phyloP scores from a whole-genome alignment of 2,888 invertebrate genomes.

The Nowickia ferox region DNA sequence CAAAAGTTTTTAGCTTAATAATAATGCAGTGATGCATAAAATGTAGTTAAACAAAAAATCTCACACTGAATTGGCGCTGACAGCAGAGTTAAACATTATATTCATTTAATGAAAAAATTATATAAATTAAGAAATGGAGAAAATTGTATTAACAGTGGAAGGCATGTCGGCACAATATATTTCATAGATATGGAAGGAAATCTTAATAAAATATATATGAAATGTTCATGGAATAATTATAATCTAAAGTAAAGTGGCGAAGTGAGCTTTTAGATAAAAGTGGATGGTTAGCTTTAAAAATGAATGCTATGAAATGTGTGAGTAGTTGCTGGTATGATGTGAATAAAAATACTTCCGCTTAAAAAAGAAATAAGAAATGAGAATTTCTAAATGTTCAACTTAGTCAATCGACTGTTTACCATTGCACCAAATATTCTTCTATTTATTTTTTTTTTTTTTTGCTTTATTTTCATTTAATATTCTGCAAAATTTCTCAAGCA shows the following conservation, averaged over 20 bases:
- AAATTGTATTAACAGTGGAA: slow-evolving; percentile 14
- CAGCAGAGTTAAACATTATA: neutral
- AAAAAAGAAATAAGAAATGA: slow-evolving; percentile 28
- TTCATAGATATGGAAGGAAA: neutral
- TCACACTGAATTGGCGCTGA: slow-evolving; percentile 15
- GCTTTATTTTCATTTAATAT: slow-evolving; percentile 23
- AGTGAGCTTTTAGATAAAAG: slow-evolving; percentile 6
- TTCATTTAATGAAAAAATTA: neutral
- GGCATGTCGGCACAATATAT: slow-evolving; percentile 9
- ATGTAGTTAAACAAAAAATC: slow-evolving; percentile 37
- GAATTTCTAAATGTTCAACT: slow-evolving; percentile 49
- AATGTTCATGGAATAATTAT: slow-evolving; percentile 65
- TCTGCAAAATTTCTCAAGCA: slow-evolving; percentile 57
- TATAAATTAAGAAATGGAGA: neutral
- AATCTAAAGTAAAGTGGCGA: slow-evolving; percentile 11
- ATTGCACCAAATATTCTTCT: too few relatives aligned
- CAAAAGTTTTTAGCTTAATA: slow-evolving; percentile 5
- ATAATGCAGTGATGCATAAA: neutral
- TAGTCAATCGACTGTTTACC: slow-evolving; percentile 16
- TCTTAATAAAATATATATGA: neutral
- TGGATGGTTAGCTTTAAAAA: slow-evolving; percentile 18
- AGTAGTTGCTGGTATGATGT: slow-evolving; percentile 56
- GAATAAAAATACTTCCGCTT: slow-evolving; percentile 69
- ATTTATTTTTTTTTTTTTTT: neutral
- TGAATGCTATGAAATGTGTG: slow-evolving; percentile 18